Evolutionary conservation across 2,113 vertebrate genomes (phyloP).

Genomic region (Lethenteron camtschaticum): DNA sequence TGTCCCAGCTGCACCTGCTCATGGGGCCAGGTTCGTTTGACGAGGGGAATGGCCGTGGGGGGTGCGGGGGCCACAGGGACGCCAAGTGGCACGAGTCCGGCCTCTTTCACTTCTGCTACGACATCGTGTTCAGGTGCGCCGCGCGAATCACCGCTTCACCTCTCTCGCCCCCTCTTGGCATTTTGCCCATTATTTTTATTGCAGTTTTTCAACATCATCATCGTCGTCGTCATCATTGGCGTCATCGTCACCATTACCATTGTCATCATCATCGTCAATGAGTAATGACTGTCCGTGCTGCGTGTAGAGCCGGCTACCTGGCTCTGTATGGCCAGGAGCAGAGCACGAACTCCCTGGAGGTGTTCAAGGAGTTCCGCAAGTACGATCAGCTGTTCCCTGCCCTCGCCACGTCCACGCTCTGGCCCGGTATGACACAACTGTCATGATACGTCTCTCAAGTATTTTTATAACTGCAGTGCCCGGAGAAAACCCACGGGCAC

Average conservation of each 20-base stretch:
- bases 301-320: conserved; percentile 38
- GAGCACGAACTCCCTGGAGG: conserved; percentile 15
- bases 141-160: too few species aligned
- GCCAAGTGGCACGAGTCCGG: conserved; percentile 33
- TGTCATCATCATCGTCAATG: too few species aligned
- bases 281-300: conserved; percentile 4
- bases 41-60: conserved; percentile 10
- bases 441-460: background rate
- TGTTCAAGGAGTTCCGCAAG: conserved; percentile 32
- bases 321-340: conserved; percentile 30
- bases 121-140: conserved; percentile 39
- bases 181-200: too few species aligned
- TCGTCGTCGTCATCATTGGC: too few species aligned
- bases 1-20: conserved; percentile 23
- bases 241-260: too few species aligned
- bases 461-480: background rate
- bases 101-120: conserved; percentile 37
- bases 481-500: too few species aligned
- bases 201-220: too few species aligned
- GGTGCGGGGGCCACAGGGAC: background rate
- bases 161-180: too few species aligned
- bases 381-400: conserved; percentile 36
- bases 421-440: conserved; percentile 18
- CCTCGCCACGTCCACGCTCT: conserved; percentile 30
- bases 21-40: conserved; percentile 20